phyloP scores from a whole-genome alignment of 2,113 vertebrate species.

The Leuciscus idus region DNA sequence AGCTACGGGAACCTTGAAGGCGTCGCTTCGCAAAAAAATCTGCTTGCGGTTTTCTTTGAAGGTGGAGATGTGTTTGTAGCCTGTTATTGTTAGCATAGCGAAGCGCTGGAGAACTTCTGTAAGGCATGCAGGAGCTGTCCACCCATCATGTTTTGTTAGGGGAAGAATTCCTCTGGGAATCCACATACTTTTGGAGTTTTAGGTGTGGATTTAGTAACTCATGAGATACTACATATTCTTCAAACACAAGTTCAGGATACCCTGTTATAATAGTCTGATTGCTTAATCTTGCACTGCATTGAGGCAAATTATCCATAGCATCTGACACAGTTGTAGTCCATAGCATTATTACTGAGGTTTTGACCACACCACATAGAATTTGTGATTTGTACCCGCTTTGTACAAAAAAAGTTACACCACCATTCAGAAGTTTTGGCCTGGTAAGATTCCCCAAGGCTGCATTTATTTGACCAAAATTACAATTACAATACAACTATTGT shows the following conservation, averaged over 20 bases:
- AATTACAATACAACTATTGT: background rate
- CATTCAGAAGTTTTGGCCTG: background rate
- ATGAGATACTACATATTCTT: background rate
- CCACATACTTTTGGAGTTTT: background rate
- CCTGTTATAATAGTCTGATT: background rate
- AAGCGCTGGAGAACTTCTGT: background rate
- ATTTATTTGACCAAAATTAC: background rate
- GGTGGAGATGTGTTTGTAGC: conserved; percentile 28
- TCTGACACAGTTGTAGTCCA: background rate
- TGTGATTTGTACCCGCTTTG: background rate
- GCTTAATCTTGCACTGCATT: background rate
- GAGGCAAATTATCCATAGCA: background rate
- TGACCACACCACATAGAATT: background rate
- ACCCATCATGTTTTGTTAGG: conserved; percentile 1
- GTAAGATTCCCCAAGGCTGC: background rate
- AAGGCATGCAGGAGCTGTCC: background rate
- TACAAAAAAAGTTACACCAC: background rate
- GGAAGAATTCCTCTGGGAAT: background rate
- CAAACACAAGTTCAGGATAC: background rate
- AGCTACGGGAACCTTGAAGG: background rate
- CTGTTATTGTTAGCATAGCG: background rate
- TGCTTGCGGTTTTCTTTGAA: conserved; percentile 24
- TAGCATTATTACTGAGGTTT: background rate
- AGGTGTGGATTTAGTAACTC: background rate
- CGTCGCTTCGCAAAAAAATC: background rate